Conservation (phyloP, 1,140 invertebrate genomes). For the Eueides isabella region DNA sequence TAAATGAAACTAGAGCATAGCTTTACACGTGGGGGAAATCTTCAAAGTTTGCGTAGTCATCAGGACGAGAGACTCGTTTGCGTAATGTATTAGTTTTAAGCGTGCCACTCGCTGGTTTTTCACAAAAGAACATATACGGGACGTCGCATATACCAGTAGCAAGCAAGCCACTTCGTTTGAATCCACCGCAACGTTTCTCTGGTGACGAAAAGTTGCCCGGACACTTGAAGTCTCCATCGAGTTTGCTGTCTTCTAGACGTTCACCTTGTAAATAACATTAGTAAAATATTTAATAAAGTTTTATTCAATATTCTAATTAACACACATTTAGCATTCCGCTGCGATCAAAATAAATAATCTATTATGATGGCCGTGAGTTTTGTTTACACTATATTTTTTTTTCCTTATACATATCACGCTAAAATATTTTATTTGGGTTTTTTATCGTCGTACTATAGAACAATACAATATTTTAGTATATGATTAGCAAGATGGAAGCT, state of each 20-base stretch:
- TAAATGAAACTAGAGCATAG: no score
- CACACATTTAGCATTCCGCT: no score
- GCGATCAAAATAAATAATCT: background rate
- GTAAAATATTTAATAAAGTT: no score
- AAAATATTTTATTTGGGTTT: no score
- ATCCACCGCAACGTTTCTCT: constrained; percentile 59
- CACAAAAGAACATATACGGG: constrained; percentile 63
- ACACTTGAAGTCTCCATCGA: constrained; percentile 61
- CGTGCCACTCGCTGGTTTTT: constrained; percentile 50
- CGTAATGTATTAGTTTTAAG: constrained; percentile 27
- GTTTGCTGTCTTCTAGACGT: constrained; percentile 39
- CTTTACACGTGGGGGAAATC: background rate
- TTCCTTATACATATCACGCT: no score
- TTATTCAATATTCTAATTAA: no score
- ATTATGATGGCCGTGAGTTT: no score
- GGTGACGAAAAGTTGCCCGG: constrained; percentile 37
- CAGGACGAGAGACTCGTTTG: background rate
- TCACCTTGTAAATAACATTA: constrained; percentile 42
- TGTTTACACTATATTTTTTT: no score
- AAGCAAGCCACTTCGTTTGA: constrained; percentile 56
- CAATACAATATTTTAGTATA: no score
- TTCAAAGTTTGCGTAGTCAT: background rate
- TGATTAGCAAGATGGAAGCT: no score
- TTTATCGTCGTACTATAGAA: no score
- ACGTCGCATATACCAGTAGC: constrained; percentile 49